Percentiles rank a stretch among this genome's conserved stretches.
Conservation (phyloP, 2,113 vertebrate species). For the Procavia capensis region DNA sequence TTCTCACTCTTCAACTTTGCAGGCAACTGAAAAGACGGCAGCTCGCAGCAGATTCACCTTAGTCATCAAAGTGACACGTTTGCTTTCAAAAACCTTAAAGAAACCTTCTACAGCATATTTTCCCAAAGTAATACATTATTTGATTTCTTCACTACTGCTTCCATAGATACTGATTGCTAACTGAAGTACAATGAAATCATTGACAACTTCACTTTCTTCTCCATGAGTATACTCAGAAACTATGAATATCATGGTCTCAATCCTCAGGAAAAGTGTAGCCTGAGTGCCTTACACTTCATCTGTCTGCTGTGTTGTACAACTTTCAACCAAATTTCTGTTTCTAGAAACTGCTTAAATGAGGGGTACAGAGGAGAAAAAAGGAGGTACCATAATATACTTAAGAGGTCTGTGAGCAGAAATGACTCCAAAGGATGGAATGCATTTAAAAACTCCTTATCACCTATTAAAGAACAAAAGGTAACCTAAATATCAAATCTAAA, state of each 20-base stretch:
- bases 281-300: not conserved
- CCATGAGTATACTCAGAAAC: not conserved
- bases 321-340: not conserved
- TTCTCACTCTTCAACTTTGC: not conserved
- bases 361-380: rapidly evolving
- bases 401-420: constrained; percentile 25
- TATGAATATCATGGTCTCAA: not conserved
- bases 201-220: not conserved
- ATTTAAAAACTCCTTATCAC: not conserved
- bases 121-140: not conserved
- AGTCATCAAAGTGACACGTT: not conserved
- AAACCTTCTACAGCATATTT: not conserved
- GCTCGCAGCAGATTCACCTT: not conserved
- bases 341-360: not conserved
- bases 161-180: not conserved
- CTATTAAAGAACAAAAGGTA: not conserved
- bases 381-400: not conserved
- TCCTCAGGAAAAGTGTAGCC: not conserved
- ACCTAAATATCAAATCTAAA: too few species aligned
- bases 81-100: not conserved
- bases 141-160: not conserved
- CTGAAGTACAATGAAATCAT: not conserved
- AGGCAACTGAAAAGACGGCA: not conserved
- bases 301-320: not conserved
- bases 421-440: not conserved